Conservation (phyloP, 2,797 vertebrate species). For the Kryptopterus vitreolus region DNA sequence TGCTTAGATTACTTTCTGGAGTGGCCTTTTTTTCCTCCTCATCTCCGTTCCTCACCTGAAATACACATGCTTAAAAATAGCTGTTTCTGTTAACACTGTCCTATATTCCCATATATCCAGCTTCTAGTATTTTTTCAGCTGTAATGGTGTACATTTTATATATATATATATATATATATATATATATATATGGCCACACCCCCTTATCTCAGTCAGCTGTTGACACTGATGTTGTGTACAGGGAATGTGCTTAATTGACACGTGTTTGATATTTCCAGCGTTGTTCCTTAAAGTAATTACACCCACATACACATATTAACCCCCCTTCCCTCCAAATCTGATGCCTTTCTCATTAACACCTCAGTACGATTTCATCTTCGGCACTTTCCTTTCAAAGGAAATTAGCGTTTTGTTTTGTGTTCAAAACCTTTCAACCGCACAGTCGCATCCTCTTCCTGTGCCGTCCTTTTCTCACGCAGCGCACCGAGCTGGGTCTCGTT, state of each 20-base stretch:
- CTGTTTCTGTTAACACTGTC: conserved; percentile 52
- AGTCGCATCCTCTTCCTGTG: conserved; percentile 26
- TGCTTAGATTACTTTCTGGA: conserved; percentile 1
- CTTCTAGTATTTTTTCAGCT: not conserved
- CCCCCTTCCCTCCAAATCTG: not conserved
- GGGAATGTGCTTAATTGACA: not conserved
- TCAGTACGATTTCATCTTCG: not conserved
- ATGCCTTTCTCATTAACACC: not conserved
- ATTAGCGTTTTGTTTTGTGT: conserved; percentile 31
- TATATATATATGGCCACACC: not conserved
- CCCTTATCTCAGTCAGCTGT: no score
- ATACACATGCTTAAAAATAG: conserved; percentile 63
- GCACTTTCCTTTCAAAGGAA: conserved; percentile 1
- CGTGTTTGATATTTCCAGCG: not conserved
- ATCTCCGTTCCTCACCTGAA: conserved; percentile 42
- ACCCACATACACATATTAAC: not conserved
- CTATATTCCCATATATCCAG: conserved; percentile 28
- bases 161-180: not conserved
- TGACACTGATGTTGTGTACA: no score
- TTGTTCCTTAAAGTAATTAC: not conserved
- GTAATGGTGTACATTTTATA: not conserved
- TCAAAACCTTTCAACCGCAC: conserved; percentile 26
- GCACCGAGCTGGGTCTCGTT: not conserved
- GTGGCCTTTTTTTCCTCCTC: conserved; percentile 35
- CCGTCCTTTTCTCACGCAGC: not conserved